A percentile compares a stretch with the other conserved stretches of the same genome.
phyloP scores from a whole-genome alignment of 2,113 vertebrate genomes.

The Corydoras maculifer region DNA sequence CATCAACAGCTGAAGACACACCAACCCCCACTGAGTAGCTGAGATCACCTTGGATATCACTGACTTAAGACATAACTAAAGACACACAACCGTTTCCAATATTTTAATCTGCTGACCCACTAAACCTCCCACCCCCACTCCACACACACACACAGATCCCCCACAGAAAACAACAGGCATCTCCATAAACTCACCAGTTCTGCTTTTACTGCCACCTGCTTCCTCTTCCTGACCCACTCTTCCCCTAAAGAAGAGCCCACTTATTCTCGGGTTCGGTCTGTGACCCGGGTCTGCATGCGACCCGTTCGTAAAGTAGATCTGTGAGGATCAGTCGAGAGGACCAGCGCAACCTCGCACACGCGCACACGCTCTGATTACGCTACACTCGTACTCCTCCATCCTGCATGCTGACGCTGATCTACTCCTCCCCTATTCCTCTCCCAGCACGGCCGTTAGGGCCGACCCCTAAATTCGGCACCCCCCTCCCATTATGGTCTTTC shows the following conservation, averaged over 20 bases:
- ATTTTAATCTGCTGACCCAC: background rate
- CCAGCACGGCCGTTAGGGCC: slow-evolving; percentile 48
- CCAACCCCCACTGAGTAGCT: background rate
- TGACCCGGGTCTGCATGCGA: background rate
- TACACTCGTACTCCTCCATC: slow-evolving; percentile 32
- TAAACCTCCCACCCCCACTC: background rate
- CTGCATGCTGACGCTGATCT: slow-evolving; percentile 35
- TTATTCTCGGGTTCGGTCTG: background rate
- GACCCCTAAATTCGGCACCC: slow-evolving; percentile 42
- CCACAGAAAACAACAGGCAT: slow-evolving; percentile 14
- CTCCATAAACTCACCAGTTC: slow-evolving; percentile 55
- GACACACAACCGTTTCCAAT: background rate
- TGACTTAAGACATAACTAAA: background rate
- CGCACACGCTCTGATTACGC: background rate
- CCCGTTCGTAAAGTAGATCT: too few relatives aligned
- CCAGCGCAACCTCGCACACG: background rate
- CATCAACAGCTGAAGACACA: background rate
- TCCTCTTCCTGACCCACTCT: background rate
- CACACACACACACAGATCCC: background rate
- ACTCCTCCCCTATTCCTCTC: slow-evolving; percentile 52
- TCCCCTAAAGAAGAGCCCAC: background rate
- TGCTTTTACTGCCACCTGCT: slow-evolving; percentile 54
- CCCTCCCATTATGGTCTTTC: slow-evolving; percentile 32
- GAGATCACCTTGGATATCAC: background rate
- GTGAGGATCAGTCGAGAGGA: background rate